Base-by-base conservation (phyloP, 2,888 invertebrate species). In the Drosophila kuntzei region DNA sequence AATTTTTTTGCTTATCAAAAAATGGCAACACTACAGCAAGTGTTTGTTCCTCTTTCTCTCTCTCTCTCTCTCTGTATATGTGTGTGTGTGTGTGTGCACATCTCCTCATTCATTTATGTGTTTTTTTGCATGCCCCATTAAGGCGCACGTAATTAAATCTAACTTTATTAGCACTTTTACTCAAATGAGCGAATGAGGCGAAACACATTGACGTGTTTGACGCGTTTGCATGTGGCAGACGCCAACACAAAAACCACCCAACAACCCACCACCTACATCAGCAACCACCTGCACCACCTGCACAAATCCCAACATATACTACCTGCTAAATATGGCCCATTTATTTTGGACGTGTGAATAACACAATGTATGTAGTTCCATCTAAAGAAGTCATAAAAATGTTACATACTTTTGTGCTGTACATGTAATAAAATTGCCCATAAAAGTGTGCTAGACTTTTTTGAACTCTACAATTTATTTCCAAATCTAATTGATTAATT, bases 91-190 rank as follows among this genome's bases (percentile, higher is more conserved):
- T 54, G 34, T 41, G 22, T 49, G 22, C 58, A 29, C 51, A 46
- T 46, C 11, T 25, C 37, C 18, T 18, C 25, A 44, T 44, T 18
- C 25, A 41, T 32, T 14, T 59, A 29, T 50, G n/a, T 16, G 16
- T 27, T 57, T 36, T 53, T 39, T 64, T 69, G 83, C 82, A 85
- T 78, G 76, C 77, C 64, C 65, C 73, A 70, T 77, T 76, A 76
- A 66, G 76, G 79, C 72, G 72, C 83, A 87, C 88, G 66, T 83
- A 88, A 88, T 83, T 83, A 83, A 83, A 88, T 85, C 80, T 77
- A 68, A 82, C 83, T 88, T 88, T 83, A 83, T 83, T 85, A 86
- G 77, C 88, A 79, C 88, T 71, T 88, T 82, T 66, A 60, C 60
- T 53, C 62, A 62, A 80, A 51, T 66, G 74, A 65, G 54, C 49